Base-by-base conservation (phyloP, 2,888 invertebrate genomes). In the Drosophila prostipennis region DNA sequence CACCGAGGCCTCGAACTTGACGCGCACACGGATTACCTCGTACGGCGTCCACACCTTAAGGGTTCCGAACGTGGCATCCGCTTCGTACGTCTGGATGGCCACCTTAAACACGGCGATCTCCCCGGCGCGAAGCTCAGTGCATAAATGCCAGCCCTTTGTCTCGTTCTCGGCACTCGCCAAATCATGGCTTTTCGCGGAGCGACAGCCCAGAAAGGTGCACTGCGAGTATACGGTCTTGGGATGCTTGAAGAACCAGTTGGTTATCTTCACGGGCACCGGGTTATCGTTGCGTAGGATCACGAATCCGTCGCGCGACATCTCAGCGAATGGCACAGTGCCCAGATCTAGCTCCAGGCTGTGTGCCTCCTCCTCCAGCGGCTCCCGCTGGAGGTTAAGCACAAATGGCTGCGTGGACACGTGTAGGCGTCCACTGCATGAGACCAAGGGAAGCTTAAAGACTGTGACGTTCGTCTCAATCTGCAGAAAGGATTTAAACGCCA, bases 11-110 rank as follows among this genome's bases (percentile, higher is more conserved):
- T 94, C 93, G 91, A 96, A 95, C 76, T 94, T 94, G 60, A 97
- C 94, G n/a, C 95, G 95, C 63, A 96, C 93, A 56, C 94, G 94
- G 54, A 96, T 93, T 77, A 93, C 93, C 88, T 96, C 95, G 81
- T 94, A 95, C 51, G 94, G 93, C 0, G 96, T 96, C 89, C 94
- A 94, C n/a, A 97, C 93, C 81, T 94, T 94, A 10, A 96, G 94
- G 80, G 95, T 94, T 37, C 95, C 96, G 79, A 93, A 93, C 79
- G 95, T 94, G 64, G 94, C 93, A 79, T 96, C 95, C 6, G 93
- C 92, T 10, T 78, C 76, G 78, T 93, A 93, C 0, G 96, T 95
- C 75, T 94, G 93, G 11, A 97, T 93, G 72, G 94, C 94, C 65
- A 97, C 92, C 85, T 94, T 94, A 90, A 96, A 95, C 7, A 89